A percentile compares a stretch with the other conserved stretches of the same genome.
Conservation (phyloP, 2,113 vertebrate genomes). For the Hystrix cristata region DNA sequence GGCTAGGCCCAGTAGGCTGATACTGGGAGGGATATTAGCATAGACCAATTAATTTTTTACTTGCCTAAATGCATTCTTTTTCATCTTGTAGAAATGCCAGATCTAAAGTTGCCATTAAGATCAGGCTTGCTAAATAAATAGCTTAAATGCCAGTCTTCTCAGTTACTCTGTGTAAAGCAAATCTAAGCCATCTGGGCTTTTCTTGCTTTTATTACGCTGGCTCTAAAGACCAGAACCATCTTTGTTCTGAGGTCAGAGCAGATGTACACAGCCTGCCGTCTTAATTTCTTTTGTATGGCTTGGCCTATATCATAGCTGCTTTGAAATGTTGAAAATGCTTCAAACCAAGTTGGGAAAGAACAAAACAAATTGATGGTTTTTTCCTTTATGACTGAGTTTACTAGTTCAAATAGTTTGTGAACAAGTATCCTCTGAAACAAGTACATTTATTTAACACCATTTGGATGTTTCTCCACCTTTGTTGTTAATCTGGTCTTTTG, state of each 20-base stretch:
- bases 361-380: conserved; percentile 32
- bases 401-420: conserved; percentile 75
- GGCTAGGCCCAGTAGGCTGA: not conserved
- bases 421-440: conserved; percentile 57
- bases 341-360: conserved; percentile 44
- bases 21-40: not conserved
- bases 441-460: conserved; percentile 59
- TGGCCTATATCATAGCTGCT: conserved; percentile 80
- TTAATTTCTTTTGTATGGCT: conserved; percentile 83
- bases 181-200: conserved; percentile 86
- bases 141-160: conserved; percentile 79
- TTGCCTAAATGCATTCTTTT: conserved; percentile 67
- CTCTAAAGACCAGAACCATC: conserved; percentile 77
- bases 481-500: conserved; percentile 9
- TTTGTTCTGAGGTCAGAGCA: conserved; percentile 88
- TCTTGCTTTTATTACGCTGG: conserved; percentile 74
- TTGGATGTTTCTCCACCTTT: conserved; percentile 43
- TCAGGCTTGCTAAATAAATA: conserved; percentile 72
- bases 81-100: not conserved
- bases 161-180: conserved; percentile 76
- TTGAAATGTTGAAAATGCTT: conserved; percentile 79
- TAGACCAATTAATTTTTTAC: conserved; percentile 23
- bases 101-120: conserved; percentile 64
- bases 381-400: conserved; percentile 40
- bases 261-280: conserved; percentile 83